Evolutionary conservation across 2,797 vertebrate genomes (phyloP).

Genomic region (Limosa lapponica): DNA sequence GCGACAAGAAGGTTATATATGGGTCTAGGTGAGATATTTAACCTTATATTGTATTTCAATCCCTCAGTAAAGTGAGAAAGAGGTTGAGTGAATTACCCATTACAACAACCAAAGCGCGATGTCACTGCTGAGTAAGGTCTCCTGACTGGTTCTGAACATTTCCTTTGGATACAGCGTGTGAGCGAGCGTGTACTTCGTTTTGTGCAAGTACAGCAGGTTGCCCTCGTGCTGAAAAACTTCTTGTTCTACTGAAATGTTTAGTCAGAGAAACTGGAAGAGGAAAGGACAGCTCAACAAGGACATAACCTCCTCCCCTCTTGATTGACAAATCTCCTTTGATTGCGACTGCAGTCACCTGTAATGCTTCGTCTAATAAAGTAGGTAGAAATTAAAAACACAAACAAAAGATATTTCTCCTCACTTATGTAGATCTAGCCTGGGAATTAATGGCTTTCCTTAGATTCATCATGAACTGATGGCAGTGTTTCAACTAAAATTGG

Average conservation of each 20-base stretch:
- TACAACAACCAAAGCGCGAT: neutral
- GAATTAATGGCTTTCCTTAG: neutral
- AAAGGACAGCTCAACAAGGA: neutral
- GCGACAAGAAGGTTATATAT: neutral
- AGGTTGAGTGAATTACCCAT: neutral
- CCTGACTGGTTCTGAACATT: neutral
- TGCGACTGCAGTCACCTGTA: neutral
- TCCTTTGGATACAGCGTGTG: neutral
- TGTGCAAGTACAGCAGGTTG: neutral
- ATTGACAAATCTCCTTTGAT: neutral
- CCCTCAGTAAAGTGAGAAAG: neutral
- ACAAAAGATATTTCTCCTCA: neutral
- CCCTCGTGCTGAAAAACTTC: neutral
- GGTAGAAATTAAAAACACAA: neutral
- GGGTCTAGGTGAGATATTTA: neutral
- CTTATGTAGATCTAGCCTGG: too few species aligned
- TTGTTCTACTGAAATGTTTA: neutral
- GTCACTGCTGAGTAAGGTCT: slow-evolving; percentile 33
- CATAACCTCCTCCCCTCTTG: neutral
- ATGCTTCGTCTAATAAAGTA: neutral
- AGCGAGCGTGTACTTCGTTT: neutral
- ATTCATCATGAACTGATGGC: neutral
- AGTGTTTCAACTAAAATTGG: neutral
- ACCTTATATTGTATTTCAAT: neutral
- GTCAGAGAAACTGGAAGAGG: neutral